A percentile compares a stretch with the other conserved stretches of the same genome.
These are phyloP conservation scores for Hypothenemus hampei DNA, from an alignment of 1,140 invertebrate genomes.

Conservation along the genomic window DNA sequence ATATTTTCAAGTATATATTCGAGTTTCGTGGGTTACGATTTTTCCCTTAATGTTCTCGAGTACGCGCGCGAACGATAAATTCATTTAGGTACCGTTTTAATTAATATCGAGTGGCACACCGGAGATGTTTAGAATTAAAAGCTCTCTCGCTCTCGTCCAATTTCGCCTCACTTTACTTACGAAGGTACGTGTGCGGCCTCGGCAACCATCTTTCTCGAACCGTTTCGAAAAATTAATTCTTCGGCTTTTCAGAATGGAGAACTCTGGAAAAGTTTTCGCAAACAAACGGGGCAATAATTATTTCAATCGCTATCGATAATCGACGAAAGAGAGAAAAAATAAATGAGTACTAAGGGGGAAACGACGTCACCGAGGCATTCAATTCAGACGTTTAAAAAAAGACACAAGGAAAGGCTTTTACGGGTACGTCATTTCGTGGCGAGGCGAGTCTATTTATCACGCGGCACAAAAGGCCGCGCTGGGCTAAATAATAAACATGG, in stretches of 20 bases:
- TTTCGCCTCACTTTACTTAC: no score
- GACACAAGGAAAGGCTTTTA: slow-evolving; percentile 15
- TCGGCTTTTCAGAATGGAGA: no score
- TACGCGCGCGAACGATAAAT: neutral
- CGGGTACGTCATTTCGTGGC: slow-evolving; percentile 7
- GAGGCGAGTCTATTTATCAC: slow-evolving; percentile 19
- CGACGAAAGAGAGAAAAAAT: no score
- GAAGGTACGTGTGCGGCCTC: no score
- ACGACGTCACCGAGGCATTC: no score
- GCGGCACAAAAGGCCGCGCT: slow-evolving; percentile 4
- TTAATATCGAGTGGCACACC: neutral
- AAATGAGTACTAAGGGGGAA: no score
- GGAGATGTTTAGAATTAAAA: no score
- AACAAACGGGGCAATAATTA: no score
- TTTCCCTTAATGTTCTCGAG: neutral
- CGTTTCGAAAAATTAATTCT: no score
- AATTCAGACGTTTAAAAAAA: neutral
- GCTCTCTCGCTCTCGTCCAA: neutral
- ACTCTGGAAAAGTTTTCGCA: no score
- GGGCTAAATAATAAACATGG: slow-evolving; percentile 18
- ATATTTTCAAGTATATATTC: neutral
- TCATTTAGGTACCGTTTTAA: neutral
- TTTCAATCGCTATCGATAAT: no score
- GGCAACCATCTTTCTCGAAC: no score
- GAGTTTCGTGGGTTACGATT: neutral